Evolutionary conservation across 1,140 invertebrate species (phyloP).

Genomic region (Uloborus diversus): DNA sequence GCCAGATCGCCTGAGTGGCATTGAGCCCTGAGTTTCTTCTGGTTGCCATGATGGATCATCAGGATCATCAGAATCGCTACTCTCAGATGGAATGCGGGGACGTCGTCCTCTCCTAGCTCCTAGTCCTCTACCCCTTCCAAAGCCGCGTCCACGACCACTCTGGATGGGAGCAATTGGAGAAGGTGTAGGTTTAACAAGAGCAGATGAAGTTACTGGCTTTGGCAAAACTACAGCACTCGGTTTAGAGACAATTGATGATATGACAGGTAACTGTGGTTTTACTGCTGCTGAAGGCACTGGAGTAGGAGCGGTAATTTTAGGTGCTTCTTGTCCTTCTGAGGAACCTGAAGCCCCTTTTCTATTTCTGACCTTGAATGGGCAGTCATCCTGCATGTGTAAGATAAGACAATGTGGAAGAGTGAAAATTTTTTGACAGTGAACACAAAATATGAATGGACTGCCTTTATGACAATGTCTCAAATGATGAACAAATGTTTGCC

Average conservation of each 20-base stretch:
- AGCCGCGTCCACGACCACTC: not conserved
- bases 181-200: not conserved
- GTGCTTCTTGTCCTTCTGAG: not conserved
- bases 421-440: conserved; percentile 52
- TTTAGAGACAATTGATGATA: too few species aligned
- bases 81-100: not conserved
- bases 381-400: conserved; percentile 52
- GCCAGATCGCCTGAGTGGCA: conserved; percentile 19
- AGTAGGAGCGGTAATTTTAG: not conserved
- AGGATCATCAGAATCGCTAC: conserved; percentile 12
- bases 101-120: not conserved
- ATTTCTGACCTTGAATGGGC: conserved; percentile 19
- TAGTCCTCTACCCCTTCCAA: conserved; percentile 8
- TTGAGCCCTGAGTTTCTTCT: not conserved
- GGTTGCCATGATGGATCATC: conserved; percentile 47
- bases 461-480: conserved; percentile 49
- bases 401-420: conserved; percentile 47
- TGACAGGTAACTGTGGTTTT: not conserved
- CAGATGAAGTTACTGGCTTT: not conserved
- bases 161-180: not conserved
- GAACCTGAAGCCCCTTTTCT: not conserved
- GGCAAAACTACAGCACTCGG: not conserved
- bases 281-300: not conserved
- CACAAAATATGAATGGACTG: conserved; percentile 48
- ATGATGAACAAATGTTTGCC: conserved; percentile 52